Conservation (phyloP, 2,888 invertebrate genomes). For the Rambutsinella grinnellia region DNA sequence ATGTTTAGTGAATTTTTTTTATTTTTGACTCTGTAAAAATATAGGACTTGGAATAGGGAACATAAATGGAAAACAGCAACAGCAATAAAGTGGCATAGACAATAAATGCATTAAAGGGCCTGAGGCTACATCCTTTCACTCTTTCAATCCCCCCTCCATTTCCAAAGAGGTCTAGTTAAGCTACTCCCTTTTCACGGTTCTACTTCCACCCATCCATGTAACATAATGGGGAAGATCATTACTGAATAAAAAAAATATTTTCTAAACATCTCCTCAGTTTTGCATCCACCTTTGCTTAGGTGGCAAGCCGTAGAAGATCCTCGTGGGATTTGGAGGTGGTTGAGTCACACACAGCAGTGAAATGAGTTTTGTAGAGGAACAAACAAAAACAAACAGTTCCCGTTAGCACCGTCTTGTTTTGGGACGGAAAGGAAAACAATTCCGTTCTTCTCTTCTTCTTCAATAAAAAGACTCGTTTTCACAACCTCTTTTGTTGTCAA, state of each 20-base stretch:
- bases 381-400: conserved; percentile 57
- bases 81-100: conserved; percentile 44
- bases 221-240: too few species aligned
- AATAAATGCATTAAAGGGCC: conserved; percentile 52
- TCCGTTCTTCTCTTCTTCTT: conserved; percentile 23
- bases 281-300: too few species aligned
- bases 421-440: conserved; percentile 50
- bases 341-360: conserved; percentile 14
- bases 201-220: too few species aligned
- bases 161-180: neutral
- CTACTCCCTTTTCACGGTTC: too few species aligned
- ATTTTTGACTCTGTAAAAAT: too few species aligned
- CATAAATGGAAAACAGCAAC: conserved; percentile 2
- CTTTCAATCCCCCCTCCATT: neutral
- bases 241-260: too few species aligned
- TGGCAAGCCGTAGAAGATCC: too few species aligned
- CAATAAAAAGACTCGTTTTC: neutral
- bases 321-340: too few species aligned
- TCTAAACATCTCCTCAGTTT: too few species aligned
- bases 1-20: conserved; percentile 46
- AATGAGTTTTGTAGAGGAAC: conserved; percentile 53
- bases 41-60: neutral
- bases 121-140: conserved; percentile 41
- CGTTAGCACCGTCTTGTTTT: conserved; percentile 31
- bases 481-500: conserved; percentile 2